Base-by-base conservation (phyloP, 1,140 invertebrate species). In the Diabrotica undecimpunctata region DNA sequence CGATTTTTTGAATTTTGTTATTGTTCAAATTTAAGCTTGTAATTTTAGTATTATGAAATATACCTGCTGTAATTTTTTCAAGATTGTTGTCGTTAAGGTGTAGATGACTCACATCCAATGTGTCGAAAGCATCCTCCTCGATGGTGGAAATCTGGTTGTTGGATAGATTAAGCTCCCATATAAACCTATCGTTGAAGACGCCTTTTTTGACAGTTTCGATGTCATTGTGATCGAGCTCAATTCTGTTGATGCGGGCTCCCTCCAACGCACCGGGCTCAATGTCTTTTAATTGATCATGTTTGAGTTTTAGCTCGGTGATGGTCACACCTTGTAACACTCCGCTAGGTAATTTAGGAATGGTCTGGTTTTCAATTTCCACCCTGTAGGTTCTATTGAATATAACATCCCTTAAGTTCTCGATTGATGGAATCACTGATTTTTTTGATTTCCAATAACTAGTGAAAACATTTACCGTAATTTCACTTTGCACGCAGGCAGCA, bases 201-300 rank as follows among this genome's bases (percentile, higher is more conserved):
- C 11, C 11, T 46, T 46, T 46, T 7, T 7, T 7, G 7, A 46
- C 11, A 7, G 11, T 10, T 46, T 46, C 39, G 39, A 46, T 46
- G 7, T 8, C 7, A 10, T 46, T 46, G 11, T 46, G 7, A 10
- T 46, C 39, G 7, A 46, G 11, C 8, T n/a, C n/a, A 10, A 46
- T 46, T 8, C 8, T 10, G n/a, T 46, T 46, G 3, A 46, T 46
- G 3, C 3, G 3, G n/a, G 41, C 4, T 46, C 41, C 41, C 8
- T 57, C 36, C 2, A 57, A 38, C 11, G 36, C 55, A 57, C 55
- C 55, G 8, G 55, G 9, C 38, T 57, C 55, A 12, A 57, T 57
- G 10, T 57, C 36, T 12, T 57, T 12, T 7, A 57, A 6, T 57
- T 37, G 25, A 38, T 6, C 5, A 11, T 36, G 12, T 11, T n/a